Evolutionary conservation across 2,113 vertebrate genomes (phyloP), one percentile per base, ranked within the genome.

Genomic region (Gymnocephalus cernua): DNA sequence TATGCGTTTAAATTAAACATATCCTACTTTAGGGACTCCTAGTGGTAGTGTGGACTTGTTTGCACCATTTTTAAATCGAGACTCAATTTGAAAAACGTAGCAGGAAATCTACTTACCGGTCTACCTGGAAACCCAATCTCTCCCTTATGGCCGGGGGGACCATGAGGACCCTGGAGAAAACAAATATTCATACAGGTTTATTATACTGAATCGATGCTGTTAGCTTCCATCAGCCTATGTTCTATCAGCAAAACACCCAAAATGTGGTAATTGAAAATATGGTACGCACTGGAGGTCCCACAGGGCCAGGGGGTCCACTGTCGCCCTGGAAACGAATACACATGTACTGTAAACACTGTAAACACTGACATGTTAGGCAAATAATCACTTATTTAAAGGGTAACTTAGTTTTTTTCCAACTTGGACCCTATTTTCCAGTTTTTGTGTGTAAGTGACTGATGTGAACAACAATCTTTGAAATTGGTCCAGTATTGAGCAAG

Each of bases 51-150:
- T 15, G 6, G 5, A 18, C n/a, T 18, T 32, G 63, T 11, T 16
- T 27, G 19, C 9, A 18, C 29, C 15, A 58, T 18, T 35, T 38
- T 25, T 18, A 38, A 38, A 38, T 32, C 1, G 6, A 18, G 12
- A 19, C 0, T 18, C 18, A 8, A 32, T 6, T 14, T 63, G 5
- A 57, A 65, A 8, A 65, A 51, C 21, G 11, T 4, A 64, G n/a
- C 12, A 27, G 18, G 4, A 19, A 47, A 61, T 23, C 18, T 66
- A 93, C 97, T 96, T 86, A 99, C 98, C 0, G 98, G 96, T 91
- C 98, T 94, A 74, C 98, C 98, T 0, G 98, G 98, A 71, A 99
- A 93, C 77, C 98, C 98, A 0, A 99, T 97, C 90, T 99, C 98
- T 80, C 98, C 98, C 70, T 99, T 99, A 58, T 89, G 85, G 21